Conservation (phyloP, 2,888 invertebrate genomes). For the Metopia argyrocephala region DNA sequence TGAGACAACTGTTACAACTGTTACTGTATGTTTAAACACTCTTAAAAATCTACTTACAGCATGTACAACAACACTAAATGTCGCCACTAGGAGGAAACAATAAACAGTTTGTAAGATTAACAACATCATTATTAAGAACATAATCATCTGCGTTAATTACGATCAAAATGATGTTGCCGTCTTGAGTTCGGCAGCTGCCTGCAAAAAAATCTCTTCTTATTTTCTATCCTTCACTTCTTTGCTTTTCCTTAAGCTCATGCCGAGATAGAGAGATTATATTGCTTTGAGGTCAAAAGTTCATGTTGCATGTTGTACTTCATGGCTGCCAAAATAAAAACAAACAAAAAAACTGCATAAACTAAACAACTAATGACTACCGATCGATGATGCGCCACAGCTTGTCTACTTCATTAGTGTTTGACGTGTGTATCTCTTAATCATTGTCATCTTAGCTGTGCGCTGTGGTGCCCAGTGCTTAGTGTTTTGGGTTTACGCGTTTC, state of each 20-base stretch:
- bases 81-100: slow-evolving; percentile 55
- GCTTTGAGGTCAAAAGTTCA: slow-evolving; percentile 62
- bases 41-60: slow-evolving; percentile 52
- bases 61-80: slow-evolving; percentile 51
- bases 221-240: not conserved
- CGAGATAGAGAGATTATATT: not conserved
- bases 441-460: slow-evolving; percentile 43
- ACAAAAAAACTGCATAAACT: slow-evolving; percentile 1
- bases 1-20: not conserved
- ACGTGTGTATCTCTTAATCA: slow-evolving; percentile 61
- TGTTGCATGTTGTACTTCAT: slow-evolving; percentile 42
- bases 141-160: slow-evolving; percentile 36
- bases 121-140: slow-evolving; percentile 42
- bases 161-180: not conserved
- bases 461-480: not conserved
- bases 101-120: slow-evolving; percentile 41
- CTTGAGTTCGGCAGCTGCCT: slow-evolving; percentile 52
- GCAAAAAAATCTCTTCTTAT: slow-evolving; percentile 41
- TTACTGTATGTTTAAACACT: slow-evolving; percentile 41
- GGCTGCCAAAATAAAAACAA: slow-evolving; percentile 17
- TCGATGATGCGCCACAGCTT: slow-evolving; percentile 28
- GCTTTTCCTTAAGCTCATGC: not conserved
- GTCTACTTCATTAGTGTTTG: slow-evolving; percentile 60
- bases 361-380: slow-evolving; percentile 48
- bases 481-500: not conserved